Evolutionary conservation across 1,140 invertebrate species (phyloP), one percentile per base, ranked within the genome.

Genomic region (Vollenhovia emeryi): DNA sequence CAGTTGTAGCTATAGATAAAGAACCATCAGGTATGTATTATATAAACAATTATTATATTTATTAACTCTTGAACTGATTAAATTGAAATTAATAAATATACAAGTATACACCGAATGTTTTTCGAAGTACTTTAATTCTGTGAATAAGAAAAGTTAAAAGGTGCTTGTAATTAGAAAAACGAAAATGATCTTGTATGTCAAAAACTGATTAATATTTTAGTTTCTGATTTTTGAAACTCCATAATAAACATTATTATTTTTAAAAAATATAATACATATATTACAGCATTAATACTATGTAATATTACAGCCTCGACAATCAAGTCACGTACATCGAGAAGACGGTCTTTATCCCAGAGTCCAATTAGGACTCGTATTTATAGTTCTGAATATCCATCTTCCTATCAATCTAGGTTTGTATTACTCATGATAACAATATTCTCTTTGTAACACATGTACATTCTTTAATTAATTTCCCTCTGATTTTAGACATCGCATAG

Each of bases 1-100:
- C 88, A 27, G 87, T 92, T 71, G 60, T 88, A 40, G 43, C 87
- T 59, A 7, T 91, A 55, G 36, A 87, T 45, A 64, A 30, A 55
- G 66, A 71, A n/a, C 84, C 76, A 33, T 84, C 55, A 82, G 86
- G 91, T 92, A 76, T 75, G 13, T 40, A 15, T 43, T 43, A 43
- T 43, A 43, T 11, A 43, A 3, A 36, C 3, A 0, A 36, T 36
- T 36, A 36, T 43, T 43, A 11, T 43, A 11, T 13, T 43, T 43
- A 43, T 36, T 36, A 36, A 36, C 6, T 36, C 33, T 36, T 36
- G 6, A 5, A 36, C 33, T 6, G 3, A 36, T 36, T 36, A 36
- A 36, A 36, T 6, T 36, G 0, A 6, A 36, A 33, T 33, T 33
- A 33, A 33, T 4, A 4, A 33, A 4, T 36, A 36, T 36, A 36